phyloP scores from a whole-genome alignment of 2,797 vertebrate species.

The Periparus ater region DNA sequence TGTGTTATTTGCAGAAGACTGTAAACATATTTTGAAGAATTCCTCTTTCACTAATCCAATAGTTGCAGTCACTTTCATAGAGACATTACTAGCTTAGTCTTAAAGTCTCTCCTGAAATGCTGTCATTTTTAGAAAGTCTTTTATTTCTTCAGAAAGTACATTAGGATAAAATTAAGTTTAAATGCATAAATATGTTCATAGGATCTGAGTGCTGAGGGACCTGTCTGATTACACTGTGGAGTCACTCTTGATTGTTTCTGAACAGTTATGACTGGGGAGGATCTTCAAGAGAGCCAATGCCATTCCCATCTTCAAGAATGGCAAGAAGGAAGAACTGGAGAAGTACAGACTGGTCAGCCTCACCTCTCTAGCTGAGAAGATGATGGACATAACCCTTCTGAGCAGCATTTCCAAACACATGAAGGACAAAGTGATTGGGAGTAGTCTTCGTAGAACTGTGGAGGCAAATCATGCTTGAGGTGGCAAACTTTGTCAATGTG shows the following conservation, averaged over 20 bases:
- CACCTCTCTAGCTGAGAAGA: background rate
- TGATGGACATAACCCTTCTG: background rate
- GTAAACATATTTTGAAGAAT: background rate
- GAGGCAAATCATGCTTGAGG: background rate
- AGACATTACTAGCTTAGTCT: background rate
- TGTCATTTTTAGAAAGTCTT: background rate
- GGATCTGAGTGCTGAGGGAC: background rate
- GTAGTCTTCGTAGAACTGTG: background rate
- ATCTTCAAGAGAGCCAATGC: accelerated
- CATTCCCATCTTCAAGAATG: background rate
- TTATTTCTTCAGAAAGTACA: background rate
- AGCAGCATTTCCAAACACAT: background rate
- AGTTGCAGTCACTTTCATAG: background rate
- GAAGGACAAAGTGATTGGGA: background rate
- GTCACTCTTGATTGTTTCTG: background rate
- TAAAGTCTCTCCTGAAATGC: background rate
- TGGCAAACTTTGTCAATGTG: background rate
- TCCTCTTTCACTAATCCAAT: background rate
- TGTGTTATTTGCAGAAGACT: background rate
- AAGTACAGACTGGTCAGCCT: background rate
- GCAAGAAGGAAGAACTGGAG: background rate
- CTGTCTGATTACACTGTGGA: background rate
- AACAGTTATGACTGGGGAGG: background rate
- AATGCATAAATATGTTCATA: background rate
- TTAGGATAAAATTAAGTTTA: background rate